phyloP scores from a whole-genome alignment of 2,797 vertebrate species.

The Cryptoblepharus egeriae region DNA sequence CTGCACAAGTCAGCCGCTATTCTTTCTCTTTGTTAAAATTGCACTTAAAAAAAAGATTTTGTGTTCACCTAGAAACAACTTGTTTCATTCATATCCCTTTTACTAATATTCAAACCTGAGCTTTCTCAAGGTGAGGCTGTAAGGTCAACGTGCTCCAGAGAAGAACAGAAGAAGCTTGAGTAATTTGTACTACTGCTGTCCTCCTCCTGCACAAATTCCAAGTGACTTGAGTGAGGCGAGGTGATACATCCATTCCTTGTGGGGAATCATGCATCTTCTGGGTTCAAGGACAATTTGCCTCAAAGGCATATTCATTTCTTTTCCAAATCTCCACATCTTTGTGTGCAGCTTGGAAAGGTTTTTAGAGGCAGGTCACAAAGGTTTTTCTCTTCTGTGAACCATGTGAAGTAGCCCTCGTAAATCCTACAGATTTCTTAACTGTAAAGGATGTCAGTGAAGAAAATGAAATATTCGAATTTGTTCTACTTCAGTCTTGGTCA shows the following conservation, averaged over 20 bases:
- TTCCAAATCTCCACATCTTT: neutral
- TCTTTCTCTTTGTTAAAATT: neutral
- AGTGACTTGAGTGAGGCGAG: no score
- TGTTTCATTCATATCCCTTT: conserved; percentile 25
- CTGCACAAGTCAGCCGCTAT: conserved; percentile 13
- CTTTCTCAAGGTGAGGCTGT: neutral
- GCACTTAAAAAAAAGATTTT: conserved; percentile 20
- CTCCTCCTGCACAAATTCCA: no score
- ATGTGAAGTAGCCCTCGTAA: neutral
- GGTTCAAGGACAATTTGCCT: neutral
- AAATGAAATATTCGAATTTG: neutral
- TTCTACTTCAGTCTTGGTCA: neutral
- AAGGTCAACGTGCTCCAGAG: neutral
- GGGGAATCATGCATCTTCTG: no score
- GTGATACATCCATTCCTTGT: neutral
- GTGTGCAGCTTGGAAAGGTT: neutral
- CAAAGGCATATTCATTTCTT: neutral
- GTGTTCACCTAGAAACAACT: conserved; percentile 25
- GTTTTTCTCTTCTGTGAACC: neutral
- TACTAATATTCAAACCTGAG: conserved; percentile 46
- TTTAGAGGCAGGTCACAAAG: neutral
- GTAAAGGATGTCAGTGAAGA: neutral
- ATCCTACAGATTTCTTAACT: neutral
- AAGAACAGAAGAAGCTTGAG: neutral
- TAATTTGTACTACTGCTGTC: neutral